Conservation (phyloP, 2,888 invertebrate genomes). For the Minunthozetes semirufus region DNA sequence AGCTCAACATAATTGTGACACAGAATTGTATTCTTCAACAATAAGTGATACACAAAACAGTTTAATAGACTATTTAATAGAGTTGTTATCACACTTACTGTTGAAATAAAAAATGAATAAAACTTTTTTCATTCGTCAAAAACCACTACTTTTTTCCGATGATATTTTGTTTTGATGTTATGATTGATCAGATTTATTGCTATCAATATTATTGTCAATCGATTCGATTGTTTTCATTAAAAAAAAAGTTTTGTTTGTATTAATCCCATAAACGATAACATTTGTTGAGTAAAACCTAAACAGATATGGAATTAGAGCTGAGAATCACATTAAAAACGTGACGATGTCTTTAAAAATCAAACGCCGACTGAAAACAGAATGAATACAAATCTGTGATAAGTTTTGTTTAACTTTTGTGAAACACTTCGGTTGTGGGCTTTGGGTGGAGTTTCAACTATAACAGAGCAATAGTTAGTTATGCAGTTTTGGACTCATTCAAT, state of each 20-base stretch:
- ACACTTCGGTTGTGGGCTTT: conserved; percentile 2
- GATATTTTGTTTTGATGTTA: not conserved
- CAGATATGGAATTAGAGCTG: not conserved
- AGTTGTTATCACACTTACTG: not conserved
- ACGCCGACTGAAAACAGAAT: not conserved
- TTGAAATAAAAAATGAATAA: not conserved
- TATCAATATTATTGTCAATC: not conserved
- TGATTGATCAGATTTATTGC: not conserved
- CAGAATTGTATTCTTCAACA: not conserved
- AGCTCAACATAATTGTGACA: not conserved
- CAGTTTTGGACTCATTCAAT: not conserved
- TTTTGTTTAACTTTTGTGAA: not conserved
- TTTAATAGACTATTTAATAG: not conserved
- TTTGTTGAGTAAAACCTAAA: not conserved
- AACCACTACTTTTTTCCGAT: not conserved
- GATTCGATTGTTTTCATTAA: not conserved
- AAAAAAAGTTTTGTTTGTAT: not conserved
- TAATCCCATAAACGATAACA: not conserved
- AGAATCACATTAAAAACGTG: not conserved
- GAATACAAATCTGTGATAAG: not conserved
- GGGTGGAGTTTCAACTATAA: not conserved
- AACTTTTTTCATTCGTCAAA: not conserved
- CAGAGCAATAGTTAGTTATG: not conserved
- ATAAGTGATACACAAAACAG: not conserved
- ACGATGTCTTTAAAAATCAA: not conserved